These are phyloP conservation scores for Sthenelais limicola DNA, from an alignment of 2,888 invertebrate genomes.

Conservation along the genomic window DNA sequence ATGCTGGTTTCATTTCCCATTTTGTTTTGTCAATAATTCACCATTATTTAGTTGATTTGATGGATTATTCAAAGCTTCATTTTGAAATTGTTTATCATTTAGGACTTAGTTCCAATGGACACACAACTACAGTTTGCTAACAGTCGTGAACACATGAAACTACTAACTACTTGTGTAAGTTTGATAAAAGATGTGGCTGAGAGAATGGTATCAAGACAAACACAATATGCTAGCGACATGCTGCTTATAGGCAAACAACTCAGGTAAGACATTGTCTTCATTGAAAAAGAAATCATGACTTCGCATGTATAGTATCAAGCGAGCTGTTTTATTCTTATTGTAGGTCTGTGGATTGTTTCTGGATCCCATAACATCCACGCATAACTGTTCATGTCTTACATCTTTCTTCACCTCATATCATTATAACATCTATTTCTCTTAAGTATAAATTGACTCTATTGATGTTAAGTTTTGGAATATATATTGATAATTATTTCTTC, in stretches of 20 bases:
- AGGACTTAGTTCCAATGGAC: constrained; percentile 72
- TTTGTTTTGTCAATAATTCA: not conserved
- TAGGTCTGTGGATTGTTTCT: too few species aligned
- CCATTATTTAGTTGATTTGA: not conserved
- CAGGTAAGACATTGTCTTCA: constrained; percentile 58
- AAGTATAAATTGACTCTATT: too few species aligned
- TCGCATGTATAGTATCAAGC: too few species aligned
- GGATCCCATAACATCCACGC: too few species aligned
- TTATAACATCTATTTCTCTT: too few species aligned
- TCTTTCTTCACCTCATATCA: too few species aligned
- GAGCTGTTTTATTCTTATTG: too few species aligned
- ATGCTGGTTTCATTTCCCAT: not conserved
- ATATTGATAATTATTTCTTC: too few species aligned
- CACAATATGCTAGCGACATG: constrained; percentile 70
- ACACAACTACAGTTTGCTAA: constrained; percentile 70
- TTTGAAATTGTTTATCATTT: constrained; percentile 34
- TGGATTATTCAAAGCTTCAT: not conserved
- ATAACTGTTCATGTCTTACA: too few species aligned
- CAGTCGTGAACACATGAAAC: constrained; percentile 68
- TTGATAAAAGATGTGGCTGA: constrained; percentile 70
- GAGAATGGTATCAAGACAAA: constrained; percentile 67
- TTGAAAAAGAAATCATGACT: not conserved
- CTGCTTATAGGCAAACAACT: constrained; percentile 69
- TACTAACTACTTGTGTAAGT: constrained; percentile 63
- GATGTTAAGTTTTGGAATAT: too few species aligned